Percentiles rank a stretch among this genome's conserved stretches.
These are phyloP conservation scores for Protobothrops flavoviridis DNA, from an alignment of 2,113 vertebrate species.

Conservation along the genomic window DNA sequence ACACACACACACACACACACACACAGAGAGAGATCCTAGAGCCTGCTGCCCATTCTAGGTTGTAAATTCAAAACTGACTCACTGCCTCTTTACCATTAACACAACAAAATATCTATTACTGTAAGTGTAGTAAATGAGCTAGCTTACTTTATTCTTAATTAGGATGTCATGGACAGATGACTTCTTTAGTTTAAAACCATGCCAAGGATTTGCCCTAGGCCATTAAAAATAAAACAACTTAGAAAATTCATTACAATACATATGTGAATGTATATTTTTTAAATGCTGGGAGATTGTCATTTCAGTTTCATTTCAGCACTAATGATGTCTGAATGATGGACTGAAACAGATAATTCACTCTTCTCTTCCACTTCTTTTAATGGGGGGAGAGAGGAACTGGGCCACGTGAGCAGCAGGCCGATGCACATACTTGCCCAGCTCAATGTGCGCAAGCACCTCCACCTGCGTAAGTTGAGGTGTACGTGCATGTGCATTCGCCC, in stretches of 20 bases:
- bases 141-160: background rate
- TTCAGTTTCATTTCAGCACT: background rate
- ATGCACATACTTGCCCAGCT: no score
- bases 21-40: background rate
- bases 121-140: background rate
- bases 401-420: no score
- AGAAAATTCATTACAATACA: background rate
- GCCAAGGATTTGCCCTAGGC: background rate
- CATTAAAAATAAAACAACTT: background rate
- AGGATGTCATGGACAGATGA: background rate
- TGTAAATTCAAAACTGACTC: background rate
- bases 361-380: background rate
- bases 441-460: no score
- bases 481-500: no score
- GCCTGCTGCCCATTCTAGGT: background rate
- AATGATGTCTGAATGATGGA: background rate
- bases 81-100: background rate
- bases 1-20: background rate
- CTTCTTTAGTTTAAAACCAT: background rate
- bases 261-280: background rate
- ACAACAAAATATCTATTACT: background rate
- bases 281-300: background rate
- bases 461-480: no score
- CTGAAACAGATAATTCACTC: background rate
- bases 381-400: background rate